A percentile compares a stretch with the other conserved stretches of the same genome.
Conservation (phyloP, 2,113 vertebrate genomes). For the Sprattus sprattus region DNA sequence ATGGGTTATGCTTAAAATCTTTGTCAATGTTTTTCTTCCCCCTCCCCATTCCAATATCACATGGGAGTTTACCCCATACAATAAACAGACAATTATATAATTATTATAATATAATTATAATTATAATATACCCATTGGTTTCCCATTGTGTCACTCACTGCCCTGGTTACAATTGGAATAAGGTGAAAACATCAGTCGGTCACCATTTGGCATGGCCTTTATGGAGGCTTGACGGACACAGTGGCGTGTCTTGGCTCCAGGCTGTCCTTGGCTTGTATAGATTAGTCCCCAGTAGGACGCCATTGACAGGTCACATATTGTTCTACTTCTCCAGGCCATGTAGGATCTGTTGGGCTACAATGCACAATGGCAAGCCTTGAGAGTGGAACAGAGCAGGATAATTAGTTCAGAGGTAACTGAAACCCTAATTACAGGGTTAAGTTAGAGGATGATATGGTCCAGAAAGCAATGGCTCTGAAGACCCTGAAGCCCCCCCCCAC, state of each 20-base stretch:
- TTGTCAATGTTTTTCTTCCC: too few species aligned
- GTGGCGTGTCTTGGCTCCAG: not conserved
- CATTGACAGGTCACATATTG: constrained; percentile 9
- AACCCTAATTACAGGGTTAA: not conserved
- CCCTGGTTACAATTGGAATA: not conserved
- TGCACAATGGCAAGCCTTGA: not conserved
- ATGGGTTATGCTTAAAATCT: too few species aligned
- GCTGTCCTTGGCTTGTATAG: not conserved
- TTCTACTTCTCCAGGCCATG: not conserved
- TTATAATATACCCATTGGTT: too few species aligned
- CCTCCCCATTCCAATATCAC: too few species aligned
- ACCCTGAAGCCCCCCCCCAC: too few species aligned
- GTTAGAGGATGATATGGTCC: not conserved
- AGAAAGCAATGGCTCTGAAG: not conserved
- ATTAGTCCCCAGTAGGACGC: not conserved
- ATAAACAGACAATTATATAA: too few species aligned
- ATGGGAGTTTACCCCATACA: too few species aligned
- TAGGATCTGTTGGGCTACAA: not conserved
- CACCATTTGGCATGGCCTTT: not conserved
- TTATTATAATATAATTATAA: too few species aligned
- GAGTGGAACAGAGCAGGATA: not conserved
- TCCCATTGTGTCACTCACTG: not conserved
- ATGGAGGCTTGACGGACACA: not conserved
- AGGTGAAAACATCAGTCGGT: not conserved
- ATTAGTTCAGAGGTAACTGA: not conserved